Conservation (phyloP, 2,888 invertebrate species). For the Hyles lineata region DNA sequence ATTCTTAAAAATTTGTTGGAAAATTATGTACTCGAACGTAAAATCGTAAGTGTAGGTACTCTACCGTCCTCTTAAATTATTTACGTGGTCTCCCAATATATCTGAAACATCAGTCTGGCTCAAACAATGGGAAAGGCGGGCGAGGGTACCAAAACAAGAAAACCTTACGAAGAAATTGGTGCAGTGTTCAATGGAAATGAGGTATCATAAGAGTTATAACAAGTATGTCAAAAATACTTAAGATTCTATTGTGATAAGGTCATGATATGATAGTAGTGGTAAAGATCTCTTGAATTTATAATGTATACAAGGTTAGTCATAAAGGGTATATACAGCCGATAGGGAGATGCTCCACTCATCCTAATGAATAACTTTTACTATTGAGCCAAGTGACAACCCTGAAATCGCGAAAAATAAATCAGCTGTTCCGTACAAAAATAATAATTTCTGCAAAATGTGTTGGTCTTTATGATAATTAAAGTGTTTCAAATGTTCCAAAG, state of each 20-base stretch:
- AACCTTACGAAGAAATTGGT: conserved; percentile 86
- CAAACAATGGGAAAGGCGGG: conserved; percentile 27
- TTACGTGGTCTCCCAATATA: not conserved
- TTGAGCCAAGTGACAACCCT: too few relatives aligned
- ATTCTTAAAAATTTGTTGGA: too few relatives aligned
- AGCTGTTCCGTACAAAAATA: too few relatives aligned
- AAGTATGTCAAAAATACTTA: not conserved
- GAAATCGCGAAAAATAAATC: too few relatives aligned
- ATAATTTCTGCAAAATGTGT: too few relatives aligned
- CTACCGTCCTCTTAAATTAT: not conserved
- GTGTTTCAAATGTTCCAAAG: too few relatives aligned
- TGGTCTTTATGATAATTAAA: too few relatives aligned
- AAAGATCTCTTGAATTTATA: not conserved
- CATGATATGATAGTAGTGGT: not conserved
- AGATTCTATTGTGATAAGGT: not conserved
- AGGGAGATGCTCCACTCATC: too few relatives aligned
- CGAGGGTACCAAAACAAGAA: conserved; percentile 42
- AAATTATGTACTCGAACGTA: not conserved
- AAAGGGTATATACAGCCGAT: too few relatives aligned
- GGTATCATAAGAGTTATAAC: conserved; percentile 45
- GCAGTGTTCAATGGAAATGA: conserved; percentile 88
- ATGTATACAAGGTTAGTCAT: too few relatives aligned
- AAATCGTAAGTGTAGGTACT: not conserved
- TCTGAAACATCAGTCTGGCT: not conserved
- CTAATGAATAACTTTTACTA: too few relatives aligned